These are phyloP conservation scores for Alces alces DNA, from an alignment of 2,113 vertebrate genomes.

Conservation along the genomic window DNA sequence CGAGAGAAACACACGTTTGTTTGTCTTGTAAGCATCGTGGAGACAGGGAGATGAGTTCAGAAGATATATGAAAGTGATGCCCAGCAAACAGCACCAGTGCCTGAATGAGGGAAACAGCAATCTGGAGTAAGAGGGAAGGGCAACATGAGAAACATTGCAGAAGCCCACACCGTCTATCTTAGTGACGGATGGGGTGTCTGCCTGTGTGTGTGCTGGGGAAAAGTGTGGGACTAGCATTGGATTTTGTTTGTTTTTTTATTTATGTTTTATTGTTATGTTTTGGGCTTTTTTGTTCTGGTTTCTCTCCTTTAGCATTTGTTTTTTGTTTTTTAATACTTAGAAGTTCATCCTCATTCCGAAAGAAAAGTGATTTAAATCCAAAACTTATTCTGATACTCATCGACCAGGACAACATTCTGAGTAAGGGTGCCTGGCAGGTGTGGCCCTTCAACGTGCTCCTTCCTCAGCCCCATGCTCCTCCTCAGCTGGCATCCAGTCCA, in stretches of 20 bases:
- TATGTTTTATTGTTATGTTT: neutral
- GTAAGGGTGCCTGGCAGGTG: accelerated
- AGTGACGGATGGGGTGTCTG: neutral
- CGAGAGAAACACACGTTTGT: neutral
- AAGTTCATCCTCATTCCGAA: neutral
- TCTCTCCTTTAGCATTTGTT: neutral
- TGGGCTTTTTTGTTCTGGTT: neutral
- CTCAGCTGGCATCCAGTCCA: too few species aligned
- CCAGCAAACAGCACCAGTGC: neutral
- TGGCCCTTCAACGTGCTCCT: neutral
- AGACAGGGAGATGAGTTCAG: neutral
- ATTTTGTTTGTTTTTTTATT: neutral
- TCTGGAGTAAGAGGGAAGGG: neutral
- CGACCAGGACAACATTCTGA: neutral
- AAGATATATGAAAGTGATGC: neutral
- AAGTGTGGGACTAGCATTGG: neutral
- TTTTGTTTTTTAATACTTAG: neutral
- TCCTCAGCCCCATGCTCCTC: neutral
- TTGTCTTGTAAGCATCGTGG: neutral
- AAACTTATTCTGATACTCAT: neutral
- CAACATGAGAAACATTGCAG: accelerated
- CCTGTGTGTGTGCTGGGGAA: neutral
- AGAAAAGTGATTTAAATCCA: neutral
- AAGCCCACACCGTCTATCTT: too few species aligned
- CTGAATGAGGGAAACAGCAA: neutral